A percentile compares a stretch with the other conserved stretches of the same genome.
Evolutionary conservation across 2,113 vertebrate genomes (phyloP).

Genomic region (Brevimyrus niger): DNA sequence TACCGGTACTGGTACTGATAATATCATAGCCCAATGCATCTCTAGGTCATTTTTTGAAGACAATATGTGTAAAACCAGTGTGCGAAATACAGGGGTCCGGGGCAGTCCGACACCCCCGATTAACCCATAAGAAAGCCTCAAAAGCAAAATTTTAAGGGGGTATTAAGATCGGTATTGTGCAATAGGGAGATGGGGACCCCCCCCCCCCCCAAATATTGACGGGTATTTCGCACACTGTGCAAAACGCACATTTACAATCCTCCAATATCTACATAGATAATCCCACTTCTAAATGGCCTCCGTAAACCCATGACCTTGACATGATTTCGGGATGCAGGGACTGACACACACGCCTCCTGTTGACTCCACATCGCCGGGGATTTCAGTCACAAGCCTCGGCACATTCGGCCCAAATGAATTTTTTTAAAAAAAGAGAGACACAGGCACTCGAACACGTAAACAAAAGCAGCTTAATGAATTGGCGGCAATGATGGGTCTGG

Average conservation of each 20-base stretch:
- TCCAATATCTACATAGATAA: neutral
- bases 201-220: no score
- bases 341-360: no score
- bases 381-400: neutral
- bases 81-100: no score
- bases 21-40: neutral
- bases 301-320: neutral
- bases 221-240: neutral
- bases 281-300: neutral
- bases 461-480: constrained; percentile 4
- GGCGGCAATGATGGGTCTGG: constrained; percentile 19
- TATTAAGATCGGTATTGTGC: no score
- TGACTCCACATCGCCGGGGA: neutral
- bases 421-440: neutral
- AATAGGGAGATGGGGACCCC: no score
- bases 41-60: neutral
- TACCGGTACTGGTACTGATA: no score
- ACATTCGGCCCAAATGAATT: neutral
- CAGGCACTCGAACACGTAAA: neutral
- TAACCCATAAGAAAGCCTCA: no score
- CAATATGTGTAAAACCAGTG: neutral
- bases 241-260: neutral
- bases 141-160: no score
- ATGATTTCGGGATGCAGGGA: neutral
- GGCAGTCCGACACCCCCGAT: no score